A percentile compares a stretch with the other conserved stretches of the same genome.
Evolutionary conservation across 2,797 vertebrate species (phyloP).

Genomic region (Astyanax mexicanus): DNA sequence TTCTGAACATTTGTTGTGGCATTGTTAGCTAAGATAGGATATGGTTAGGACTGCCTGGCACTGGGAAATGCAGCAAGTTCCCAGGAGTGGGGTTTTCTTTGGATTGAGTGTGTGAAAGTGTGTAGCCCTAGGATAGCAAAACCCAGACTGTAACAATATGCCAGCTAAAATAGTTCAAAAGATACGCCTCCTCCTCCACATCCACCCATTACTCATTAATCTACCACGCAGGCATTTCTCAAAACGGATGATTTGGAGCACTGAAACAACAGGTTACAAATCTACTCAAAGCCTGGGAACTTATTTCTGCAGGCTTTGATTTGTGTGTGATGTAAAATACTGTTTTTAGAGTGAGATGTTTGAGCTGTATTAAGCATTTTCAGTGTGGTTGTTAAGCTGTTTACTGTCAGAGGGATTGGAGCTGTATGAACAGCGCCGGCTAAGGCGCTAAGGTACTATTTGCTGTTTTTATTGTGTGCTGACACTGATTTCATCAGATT

Average conservation of each 20-base stretch:
- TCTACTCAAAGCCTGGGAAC: conserved; percentile 47
- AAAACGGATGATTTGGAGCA: conserved; percentile 25
- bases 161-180: conserved; percentile 27
- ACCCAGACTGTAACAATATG: conserved; percentile 30
- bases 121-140: conserved; percentile 19
- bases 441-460: neutral
- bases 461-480: conserved; percentile 2
- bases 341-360: conserved; percentile 17
- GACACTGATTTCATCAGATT: neutral
- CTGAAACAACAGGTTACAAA: conserved; percentile 34
- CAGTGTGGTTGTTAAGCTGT: conserved; percentile 1
- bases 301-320: conserved; percentile 18
- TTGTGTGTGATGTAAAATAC: conserved; percentile 27
- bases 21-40: neutral
- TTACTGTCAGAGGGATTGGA: neutral
- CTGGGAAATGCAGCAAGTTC: conserved; percentile 7
- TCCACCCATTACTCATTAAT: conserved; percentile 46
- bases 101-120: conserved; percentile 10
- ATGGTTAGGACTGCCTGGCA: neutral
- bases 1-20: too few species aligned
- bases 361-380: conserved; percentile 11
- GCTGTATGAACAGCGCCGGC: neutral
- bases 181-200: conserved; percentile 43
- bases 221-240: conserved; percentile 40
- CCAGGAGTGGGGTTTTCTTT: conserved; percentile 43